Base-by-base conservation (phyloP, 2,113 vertebrate genomes). In the Dicerorhinus sumatrensis region DNA sequence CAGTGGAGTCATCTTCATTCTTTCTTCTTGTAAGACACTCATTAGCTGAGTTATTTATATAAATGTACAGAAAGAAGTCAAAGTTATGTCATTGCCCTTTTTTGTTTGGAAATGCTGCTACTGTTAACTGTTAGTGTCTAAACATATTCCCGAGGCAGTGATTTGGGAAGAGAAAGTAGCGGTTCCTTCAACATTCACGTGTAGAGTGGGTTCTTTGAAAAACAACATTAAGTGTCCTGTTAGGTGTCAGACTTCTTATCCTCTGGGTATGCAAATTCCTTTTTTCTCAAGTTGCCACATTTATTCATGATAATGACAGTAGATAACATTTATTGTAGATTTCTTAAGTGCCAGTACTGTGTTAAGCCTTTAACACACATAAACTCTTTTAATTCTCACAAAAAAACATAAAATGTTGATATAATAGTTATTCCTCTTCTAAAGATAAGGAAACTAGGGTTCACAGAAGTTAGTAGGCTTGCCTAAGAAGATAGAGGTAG, bases 11-110 rank as follows among this genome's bases (percentile, higher is more conserved):
- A 10, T 70, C n/a, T 39, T 70, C 42, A 33, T 89, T 72, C 54
- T 85, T 96, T 60, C 81, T 96, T 96, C 89, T 96, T 87, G 89
- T 89, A 58, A 91, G 92, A 93, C 56, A 96, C 42, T 83, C 73
- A 79, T 60, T 85, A 83, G 65, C 62, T 54, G 39, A 75, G 42
- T 82, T 91, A 91, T 91, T 96, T 95, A 65, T 42, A 33, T 73
- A 51, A 67, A 92, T 56, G 36, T 39, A 51, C 62, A 93, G 92
- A 75, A 83, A 95, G 16, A 51, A 82, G 86, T 80, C 85, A 65
- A n/a, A 81, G 73, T 81, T 42, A 75, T 89, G 87, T 85, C 86
- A 86, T 33, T 88, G 67, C n/a, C 77, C 84, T 80, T 92, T 56
- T 79, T 31, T 67, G 23, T 89, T 94, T 94, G 86, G 69, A 89